Percentiles rank a stretch among this genome's conserved stretches.
phyloP scores from a whole-genome alignment of 2,888 invertebrate genomes.

The Ligdia adustata region DNA sequence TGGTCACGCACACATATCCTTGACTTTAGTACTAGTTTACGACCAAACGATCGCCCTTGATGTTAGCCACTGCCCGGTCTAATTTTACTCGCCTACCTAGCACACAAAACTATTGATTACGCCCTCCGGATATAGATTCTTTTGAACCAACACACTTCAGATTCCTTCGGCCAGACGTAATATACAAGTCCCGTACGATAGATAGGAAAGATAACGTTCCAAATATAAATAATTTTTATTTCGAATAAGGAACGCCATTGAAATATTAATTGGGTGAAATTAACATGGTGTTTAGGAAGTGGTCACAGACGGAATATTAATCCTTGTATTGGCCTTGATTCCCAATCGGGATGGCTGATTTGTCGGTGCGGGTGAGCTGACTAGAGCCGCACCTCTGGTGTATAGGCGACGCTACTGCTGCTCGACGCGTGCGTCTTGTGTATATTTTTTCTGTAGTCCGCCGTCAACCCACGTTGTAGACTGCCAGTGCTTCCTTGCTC shows the following conservation, averaged over 20 bases:
- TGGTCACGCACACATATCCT: conserved; percentile 57
- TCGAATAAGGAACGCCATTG: conserved; percentile 40
- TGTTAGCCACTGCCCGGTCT: conserved; percentile 36
- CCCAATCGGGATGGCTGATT: conserved; percentile 73
- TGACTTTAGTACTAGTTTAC: conserved; percentile 40
- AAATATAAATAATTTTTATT: conserved; percentile 36
- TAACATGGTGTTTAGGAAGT: conserved; percentile 72
- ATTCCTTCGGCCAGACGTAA: conserved; percentile 14
- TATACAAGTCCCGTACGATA: conserved; percentile 5
- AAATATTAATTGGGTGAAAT: conserved; percentile 73
- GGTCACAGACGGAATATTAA: conserved; percentile 69
- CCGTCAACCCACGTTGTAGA: conserved; percentile 51
- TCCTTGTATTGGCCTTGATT: conserved; percentile 76
- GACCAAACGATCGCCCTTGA: conserved; percentile 48
- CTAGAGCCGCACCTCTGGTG: conserved; percentile 57
- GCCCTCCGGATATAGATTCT: conserved; percentile 48
- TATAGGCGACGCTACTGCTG: conserved; percentile 41
- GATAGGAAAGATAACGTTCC: background rate
- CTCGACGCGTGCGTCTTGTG: conserved; percentile 46
- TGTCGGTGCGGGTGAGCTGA: conserved; percentile 70
- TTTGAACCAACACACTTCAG: conserved; percentile 42
- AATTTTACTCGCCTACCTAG: conserved; percentile 41
- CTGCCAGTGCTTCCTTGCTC: conserved; percentile 67
- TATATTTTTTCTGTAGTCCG: too few relatives aligned
- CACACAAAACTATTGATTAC: conserved; percentile 57